phyloP scores from a whole-genome alignment of 64 coral and sea anemone species.

The Catalaphyllia jardinei region DNA sequence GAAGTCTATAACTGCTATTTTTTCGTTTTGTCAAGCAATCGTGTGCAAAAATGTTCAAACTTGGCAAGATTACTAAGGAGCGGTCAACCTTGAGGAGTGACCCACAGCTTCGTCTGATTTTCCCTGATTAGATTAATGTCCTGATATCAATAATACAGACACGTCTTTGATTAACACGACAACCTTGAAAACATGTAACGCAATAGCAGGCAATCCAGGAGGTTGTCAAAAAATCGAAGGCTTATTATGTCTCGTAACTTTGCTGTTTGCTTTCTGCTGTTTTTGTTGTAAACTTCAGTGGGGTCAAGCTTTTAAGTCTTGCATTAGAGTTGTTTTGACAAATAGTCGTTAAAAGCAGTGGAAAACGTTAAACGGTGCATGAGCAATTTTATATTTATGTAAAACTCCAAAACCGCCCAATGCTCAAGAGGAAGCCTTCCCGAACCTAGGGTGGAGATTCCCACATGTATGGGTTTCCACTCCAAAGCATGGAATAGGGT shows the following conservation, averaged over 20 bases:
- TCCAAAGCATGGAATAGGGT: neutral
- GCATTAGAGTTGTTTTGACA: neutral
- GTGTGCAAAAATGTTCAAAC: no score
- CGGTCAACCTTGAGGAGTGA: no score
- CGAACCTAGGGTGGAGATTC: neutral
- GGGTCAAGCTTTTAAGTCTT: neutral
- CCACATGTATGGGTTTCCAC: neutral
- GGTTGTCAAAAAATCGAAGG: neutral
- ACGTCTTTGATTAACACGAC: neutral
- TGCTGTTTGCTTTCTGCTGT: neutral
- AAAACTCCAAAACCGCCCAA: neutral
- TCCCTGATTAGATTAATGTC: no score
- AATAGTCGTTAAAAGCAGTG: neutral
- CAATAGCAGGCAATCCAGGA: neutral
- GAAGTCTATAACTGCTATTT: no score
- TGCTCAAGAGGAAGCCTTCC: neutral
- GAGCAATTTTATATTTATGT: neutral
- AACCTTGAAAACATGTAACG: neutral
- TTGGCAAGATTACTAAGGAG: no score
- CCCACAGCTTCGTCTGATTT: no score
- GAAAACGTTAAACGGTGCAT: neutral
- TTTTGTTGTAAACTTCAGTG: neutral
- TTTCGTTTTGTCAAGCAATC: no score
- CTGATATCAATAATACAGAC: no score
- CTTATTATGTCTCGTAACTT: neutral